Evolutionary conservation across 2,113 vertebrate species (phyloP).

Genomic region (Petrocephalus microphthalmus): DNA sequence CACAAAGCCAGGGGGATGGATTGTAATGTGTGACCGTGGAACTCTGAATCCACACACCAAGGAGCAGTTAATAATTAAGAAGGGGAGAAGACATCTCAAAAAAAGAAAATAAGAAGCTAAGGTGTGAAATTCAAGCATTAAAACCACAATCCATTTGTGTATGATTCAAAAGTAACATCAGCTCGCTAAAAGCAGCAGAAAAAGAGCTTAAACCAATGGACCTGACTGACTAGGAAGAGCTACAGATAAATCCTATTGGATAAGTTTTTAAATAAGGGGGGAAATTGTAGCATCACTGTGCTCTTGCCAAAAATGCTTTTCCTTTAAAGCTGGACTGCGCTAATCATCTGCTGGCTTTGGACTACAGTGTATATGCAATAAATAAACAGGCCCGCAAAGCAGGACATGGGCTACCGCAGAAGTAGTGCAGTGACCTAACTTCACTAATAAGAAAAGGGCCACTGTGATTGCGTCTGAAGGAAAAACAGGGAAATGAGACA

Average conservation of each 20-base stretch:
- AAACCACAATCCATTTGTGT: not conserved
- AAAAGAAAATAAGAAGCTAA: not conserved
- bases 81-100: not conserved
- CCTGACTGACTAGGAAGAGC: not conserved
- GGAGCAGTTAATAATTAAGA: not conserved
- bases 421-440: not conserved
- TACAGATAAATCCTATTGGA: not conserved
- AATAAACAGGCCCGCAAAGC: not conserved
- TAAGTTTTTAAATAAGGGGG: not conserved
- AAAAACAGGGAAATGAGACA: not conserved
- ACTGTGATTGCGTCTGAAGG: not conserved
- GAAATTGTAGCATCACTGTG: not conserved
- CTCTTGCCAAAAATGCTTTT: not conserved
- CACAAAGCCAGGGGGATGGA: not conserved
- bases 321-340: not conserved
- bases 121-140: not conserved
- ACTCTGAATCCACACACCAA: not conserved
- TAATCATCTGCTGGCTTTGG: not conserved
- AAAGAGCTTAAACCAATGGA: not conserved
- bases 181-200: not conserved
- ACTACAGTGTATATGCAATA: not conserved
- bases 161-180: not conserved
- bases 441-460: not conserved
- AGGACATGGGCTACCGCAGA: not conserved
- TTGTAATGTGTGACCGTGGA: constrained; percentile 1